Conservation (phyloP, 2,797 vertebrate genomes). For the Octomys mimax region DNA sequence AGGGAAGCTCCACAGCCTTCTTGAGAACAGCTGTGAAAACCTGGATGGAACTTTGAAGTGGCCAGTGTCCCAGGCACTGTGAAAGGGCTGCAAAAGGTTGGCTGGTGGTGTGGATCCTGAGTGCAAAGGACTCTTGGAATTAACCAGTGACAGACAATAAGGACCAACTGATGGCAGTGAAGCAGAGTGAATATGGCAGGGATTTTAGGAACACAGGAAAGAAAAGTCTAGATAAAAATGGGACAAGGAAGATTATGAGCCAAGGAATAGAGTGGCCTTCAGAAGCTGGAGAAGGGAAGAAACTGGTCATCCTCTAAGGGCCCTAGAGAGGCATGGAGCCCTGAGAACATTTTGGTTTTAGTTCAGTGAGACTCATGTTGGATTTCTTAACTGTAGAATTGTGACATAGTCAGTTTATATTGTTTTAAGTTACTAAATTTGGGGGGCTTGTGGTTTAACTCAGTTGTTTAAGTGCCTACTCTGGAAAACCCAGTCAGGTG, state of each 20-base stretch:
- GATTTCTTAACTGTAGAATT: neutral
- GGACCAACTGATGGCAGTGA: neutral
- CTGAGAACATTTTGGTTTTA: neutral
- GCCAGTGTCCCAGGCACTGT: no score
- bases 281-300: neutral
- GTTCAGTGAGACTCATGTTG: neutral
- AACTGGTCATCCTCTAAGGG: neutral
- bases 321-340: neutral
- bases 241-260: neutral
- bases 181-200: neutral
- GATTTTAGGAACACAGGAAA: neutral
- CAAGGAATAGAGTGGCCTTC: neutral
- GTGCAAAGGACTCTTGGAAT: neutral
- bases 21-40: neutral
- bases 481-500: no score
- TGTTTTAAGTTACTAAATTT: slow-evolving; percentile 9
- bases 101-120: neutral
- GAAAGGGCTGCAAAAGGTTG: neutral
- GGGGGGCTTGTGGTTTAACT: no score
- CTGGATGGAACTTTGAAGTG: neutral
- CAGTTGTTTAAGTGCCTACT: no score
- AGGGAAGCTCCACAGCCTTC: neutral
- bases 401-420: neutral
- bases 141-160: neutral
- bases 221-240: neutral